Conservation (phyloP, 2,113 vertebrate genomes). For the Daboia siamensis region DNA sequence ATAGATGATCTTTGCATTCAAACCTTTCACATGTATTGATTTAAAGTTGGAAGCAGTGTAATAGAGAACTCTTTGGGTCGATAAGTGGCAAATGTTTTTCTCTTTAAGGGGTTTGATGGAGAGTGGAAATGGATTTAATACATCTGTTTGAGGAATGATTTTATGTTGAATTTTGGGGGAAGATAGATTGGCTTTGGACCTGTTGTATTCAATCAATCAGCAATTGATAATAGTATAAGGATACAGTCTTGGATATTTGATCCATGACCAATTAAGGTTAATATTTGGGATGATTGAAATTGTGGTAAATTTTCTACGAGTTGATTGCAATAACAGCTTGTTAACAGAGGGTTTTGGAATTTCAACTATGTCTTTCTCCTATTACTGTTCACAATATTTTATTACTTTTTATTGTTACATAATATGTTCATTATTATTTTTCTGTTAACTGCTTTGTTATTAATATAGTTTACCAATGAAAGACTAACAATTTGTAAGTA, state of each 20-base stretch:
- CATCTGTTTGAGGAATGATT: not conserved
- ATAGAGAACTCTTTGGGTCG: not conserved
- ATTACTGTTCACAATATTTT: not conserved
- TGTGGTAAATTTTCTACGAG: not conserved
- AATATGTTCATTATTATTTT: too few relatives aligned
- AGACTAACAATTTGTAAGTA: too few relatives aligned
- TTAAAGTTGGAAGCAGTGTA: not conserved
- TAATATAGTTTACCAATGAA: too few relatives aligned
- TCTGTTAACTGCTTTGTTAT: too few relatives aligned
- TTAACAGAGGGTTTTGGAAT: not conserved
- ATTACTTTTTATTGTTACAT: not conserved
- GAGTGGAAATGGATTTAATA: not conserved
- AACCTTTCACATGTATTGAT: not conserved
- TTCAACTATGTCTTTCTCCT: not conserved
- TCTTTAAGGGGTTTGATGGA: not conserved
- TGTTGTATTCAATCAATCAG: not conserved
- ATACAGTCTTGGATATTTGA: not conserved
- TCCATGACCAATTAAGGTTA: not conserved
- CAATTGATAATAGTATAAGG: not conserved
- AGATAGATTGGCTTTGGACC: not conserved
- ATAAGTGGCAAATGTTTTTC: not conserved
- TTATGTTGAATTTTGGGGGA: not conserved
- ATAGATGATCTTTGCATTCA: not conserved
- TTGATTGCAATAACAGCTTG: not conserved
- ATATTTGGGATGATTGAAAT: not conserved